These are phyloP conservation scores for Euwallacea similis DNA, from an alignment of 1,140 invertebrate species.

Conservation along the genomic window DNA sequence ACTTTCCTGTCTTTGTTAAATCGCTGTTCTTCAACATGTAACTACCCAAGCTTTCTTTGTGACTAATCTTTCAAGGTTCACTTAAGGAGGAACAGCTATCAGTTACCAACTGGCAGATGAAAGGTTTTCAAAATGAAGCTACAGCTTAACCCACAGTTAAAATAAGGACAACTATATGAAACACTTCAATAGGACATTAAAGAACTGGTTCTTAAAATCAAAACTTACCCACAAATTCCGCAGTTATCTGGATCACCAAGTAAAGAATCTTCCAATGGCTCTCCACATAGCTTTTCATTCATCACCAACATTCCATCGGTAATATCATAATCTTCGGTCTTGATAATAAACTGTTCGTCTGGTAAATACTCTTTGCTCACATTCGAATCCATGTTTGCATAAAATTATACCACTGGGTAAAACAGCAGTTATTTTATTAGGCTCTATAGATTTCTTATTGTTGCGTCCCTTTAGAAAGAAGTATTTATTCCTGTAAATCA, in stretches of 20 bases:
- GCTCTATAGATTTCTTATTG: slow-evolving; percentile 15
- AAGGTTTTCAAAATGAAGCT: too few species aligned
- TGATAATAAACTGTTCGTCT: slow-evolving; percentile 41
- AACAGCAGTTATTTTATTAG: background rate
- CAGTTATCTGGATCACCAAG: slow-evolving; percentile 52
- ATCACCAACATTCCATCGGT: slow-evolving; percentile 45
- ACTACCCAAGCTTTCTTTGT: too few species aligned
- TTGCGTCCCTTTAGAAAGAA: slow-evolving; percentile 45
- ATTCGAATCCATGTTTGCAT: slow-evolving; percentile 45
- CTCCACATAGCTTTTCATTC: slow-evolving; percentile 48
- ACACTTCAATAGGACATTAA: background rate
- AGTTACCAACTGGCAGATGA: too few species aligned
- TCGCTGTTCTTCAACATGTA: too few species aligned
- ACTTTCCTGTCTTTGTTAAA: too few species aligned
- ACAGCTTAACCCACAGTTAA: too few species aligned
- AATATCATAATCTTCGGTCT: slow-evolving; percentile 47
- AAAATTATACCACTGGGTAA: slow-evolving; percentile 1
- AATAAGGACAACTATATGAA: background rate
- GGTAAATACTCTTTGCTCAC: slow-evolving; percentile 42
- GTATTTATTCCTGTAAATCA: slow-evolving; percentile 46
- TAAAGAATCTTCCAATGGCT: slow-evolving; percentile 52
- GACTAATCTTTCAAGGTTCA: too few species aligned
- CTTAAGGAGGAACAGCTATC: too few species aligned
- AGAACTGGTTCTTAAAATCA: background rate
- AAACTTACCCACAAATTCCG: slow-evolving; percentile 51